Evolutionary conservation across 1,140 invertebrate species (phyloP), one percentile per base, ranked within the genome.

Genomic region (Rhynchophorus ferrugineus): DNA sequence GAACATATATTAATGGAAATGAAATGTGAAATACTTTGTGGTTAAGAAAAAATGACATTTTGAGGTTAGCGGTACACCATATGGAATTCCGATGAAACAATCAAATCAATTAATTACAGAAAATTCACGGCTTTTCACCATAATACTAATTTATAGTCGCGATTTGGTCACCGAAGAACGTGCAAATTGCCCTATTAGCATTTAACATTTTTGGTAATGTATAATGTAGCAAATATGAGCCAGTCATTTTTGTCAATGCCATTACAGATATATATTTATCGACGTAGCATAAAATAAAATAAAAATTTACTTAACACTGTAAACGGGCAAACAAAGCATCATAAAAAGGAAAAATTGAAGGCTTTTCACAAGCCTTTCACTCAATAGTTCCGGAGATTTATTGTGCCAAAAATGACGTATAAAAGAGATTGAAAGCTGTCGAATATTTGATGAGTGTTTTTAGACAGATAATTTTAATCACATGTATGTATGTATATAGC

Each of bases 391-490:
- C 34, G 36, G 43, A 45, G 54, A 56, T 56, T 56, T 56, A 56
- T 49, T 56, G 54, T 56, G 51, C 54, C 54, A 56, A 49, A 57
- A 57, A 51, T 52, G 55, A 57, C 49, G 49, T 46, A 44, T 35
- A 46, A 47, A 51, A 42, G 45, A 50, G 49, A 52, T 44, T 52
- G 55, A 57, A 52, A 44, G 55, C 49, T 48, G 45, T 44, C 49
- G 49, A 52, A 54, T 54, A 54, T 47, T 35, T 47, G 51, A 54
- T 47, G 44, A 54, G 44, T 54, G 44, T 54, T 54, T 54, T 37
- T 43, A 54, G 37, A 53, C 37, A 54, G 43, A 47, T 54, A 46
- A 53, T 54, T 54, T 54, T 47, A 54, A 54, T 34, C 44, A 47
- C 44, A 41, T 36, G 44, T 13, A 43, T 13, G 33, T 41, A 41